Percentiles rank a stretch among this genome's conserved stretches.
Conservation (phyloP, 2,113 vertebrate species). For the Riparia riparia region DNA sequence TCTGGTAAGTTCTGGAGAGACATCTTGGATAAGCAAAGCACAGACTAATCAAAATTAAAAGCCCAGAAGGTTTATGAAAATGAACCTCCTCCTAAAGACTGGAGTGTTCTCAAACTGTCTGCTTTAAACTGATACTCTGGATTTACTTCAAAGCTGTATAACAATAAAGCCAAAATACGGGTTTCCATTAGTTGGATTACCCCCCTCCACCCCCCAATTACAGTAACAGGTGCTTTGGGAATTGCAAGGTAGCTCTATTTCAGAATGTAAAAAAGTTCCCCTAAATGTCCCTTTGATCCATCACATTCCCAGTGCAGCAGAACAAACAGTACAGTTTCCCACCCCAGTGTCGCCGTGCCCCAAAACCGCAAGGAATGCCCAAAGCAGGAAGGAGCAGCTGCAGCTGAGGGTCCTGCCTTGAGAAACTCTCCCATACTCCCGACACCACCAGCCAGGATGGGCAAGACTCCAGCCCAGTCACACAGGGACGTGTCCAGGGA, state of each 20-base stretch:
- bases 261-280: background rate
- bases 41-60: background rate
- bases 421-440: background rate
- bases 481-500: accelerated
- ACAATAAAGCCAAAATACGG: background rate
- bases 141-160: background rate
- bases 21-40: background rate
- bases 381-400: background rate
- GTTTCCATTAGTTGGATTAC: background rate
- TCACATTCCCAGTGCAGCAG: accelerated
- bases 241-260: background rate
- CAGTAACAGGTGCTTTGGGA: background rate
- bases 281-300: accelerated
- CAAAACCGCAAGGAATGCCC: accelerated
- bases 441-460: background rate
- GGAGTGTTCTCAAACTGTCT: background rate
- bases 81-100: background rate
- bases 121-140: background rate
- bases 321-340: background rate
- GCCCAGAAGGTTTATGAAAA: background rate
- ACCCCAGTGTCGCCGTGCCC: accelerated
- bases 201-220: no score
- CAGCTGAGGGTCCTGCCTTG: background rate
- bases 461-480: background rate
- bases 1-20: accelerated